phyloP scores from a whole-genome alignment of 2,888 invertebrate genomes.

The Euspilapteryx auroguttella region DNA sequence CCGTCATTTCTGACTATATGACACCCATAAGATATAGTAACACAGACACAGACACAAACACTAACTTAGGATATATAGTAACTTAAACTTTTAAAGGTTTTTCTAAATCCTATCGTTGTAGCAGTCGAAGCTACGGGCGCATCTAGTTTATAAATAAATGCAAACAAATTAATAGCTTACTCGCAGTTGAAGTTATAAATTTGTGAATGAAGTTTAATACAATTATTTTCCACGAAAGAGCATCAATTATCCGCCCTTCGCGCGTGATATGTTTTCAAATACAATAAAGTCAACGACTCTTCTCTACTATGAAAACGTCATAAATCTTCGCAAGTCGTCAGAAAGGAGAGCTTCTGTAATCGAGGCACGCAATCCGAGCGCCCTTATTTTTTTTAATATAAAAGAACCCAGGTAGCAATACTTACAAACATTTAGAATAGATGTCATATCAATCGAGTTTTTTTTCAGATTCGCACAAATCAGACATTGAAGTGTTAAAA shows the following conservation, averaged over 20 bases:
- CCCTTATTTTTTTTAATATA: slow-evolving; percentile 30
- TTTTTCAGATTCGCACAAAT: slow-evolving; percentile 50
- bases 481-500: slow-evolving; percentile 58
- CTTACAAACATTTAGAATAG: slow-evolving; percentile 55
- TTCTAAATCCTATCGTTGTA: no score
- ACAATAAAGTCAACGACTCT: slow-evolving; percentile 42
- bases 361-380: slow-evolving; percentile 25
- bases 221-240: slow-evolving; percentile 19
- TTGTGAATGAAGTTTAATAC: slow-evolving; percentile 5
- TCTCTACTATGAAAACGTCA: slow-evolving; percentile 31
- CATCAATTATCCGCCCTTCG: slow-evolving; percentile 27
- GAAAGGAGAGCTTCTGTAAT: slow-evolving; percentile 18
- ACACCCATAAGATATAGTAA: no score
- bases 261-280: slow-evolving; percentile 23
- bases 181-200: no score
- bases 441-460: slow-evolving; percentile 53
- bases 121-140: no score
- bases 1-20: no score
- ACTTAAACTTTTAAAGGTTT: no score
- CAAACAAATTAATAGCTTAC: no score
- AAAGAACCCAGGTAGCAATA: slow-evolving; percentile 48
- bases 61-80: no score
- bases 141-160: no score
- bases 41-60: no score
- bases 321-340: slow-evolving; percentile 21